A percentile compares a stretch with the other conserved stretches of the same genome.
phyloP scores from a whole-genome alignment of 2,888 invertebrate genomes.

The Blera fallax region DNA sequence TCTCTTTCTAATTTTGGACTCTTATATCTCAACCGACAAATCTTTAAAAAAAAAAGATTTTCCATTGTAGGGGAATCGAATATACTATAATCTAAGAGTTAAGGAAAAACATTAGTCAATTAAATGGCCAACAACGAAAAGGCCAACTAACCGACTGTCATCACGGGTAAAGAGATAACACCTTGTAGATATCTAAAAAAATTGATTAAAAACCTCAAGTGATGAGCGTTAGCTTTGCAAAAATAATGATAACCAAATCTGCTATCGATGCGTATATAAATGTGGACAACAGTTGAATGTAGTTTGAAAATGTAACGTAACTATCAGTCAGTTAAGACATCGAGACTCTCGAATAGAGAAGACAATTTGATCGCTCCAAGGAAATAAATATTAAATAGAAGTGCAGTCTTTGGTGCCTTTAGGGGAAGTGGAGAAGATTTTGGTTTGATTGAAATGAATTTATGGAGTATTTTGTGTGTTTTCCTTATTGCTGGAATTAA shows the following conservation, averaged over 20 bases:
- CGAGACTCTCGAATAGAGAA: neutral
- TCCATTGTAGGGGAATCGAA: neutral
- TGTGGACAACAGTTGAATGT: neutral
- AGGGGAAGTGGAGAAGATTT: too few species aligned
- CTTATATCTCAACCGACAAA: neutral
- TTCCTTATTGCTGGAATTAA: neutral
- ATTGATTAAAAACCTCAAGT: neutral
- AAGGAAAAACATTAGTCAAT: neutral
- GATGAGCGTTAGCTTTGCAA: neutral
- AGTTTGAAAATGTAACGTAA: neutral
- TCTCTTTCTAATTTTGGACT: neutral
- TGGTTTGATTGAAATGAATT: constrained; percentile 1
- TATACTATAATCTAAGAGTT: neutral
- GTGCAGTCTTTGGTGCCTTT: too few species aligned
- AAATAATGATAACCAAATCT: constrained; percentile 20
- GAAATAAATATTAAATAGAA: too few species aligned
- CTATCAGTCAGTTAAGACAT: constrained; percentile 7
- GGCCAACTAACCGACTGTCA: neutral
- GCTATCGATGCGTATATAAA: constrained; percentile 22
- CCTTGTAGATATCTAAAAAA: neutral
- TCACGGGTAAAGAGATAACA: neutral
- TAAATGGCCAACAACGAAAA: neutral
- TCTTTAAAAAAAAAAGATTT: neutral
- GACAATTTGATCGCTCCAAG: neutral
- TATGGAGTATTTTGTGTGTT: neutral